phyloP scores from a whole-genome alignment of 1,140 invertebrate genomes.

The Apis laboriosa region DNA sequence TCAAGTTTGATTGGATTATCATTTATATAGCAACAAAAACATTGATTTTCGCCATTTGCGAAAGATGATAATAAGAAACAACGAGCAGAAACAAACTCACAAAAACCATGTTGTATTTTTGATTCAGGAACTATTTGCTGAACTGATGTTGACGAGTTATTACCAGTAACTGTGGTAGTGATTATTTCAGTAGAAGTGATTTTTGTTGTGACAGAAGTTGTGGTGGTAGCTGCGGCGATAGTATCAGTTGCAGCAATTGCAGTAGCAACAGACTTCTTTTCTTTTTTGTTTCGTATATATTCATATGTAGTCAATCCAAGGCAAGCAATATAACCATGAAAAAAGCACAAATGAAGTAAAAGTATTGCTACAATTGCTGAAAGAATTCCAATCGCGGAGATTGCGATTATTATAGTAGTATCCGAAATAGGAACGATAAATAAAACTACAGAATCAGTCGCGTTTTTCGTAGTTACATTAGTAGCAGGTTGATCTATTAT shows the following conservation, averaged over 20 bases:
- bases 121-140: background rate
- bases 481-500: background rate
- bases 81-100: background rate
- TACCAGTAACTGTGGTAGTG: background rate
- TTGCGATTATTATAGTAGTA: conserved; percentile 84
- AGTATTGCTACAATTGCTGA: conserved; percentile 89
- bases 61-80: background rate
- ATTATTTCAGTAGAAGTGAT: background rate
- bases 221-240: background rate
- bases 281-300: conserved; percentile 87
- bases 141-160: background rate
- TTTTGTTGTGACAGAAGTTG: background rate
- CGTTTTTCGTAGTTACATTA: conserved; percentile 71
- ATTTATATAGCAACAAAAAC: conserved; percentile 2
- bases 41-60: background rate
- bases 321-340: conserved; percentile 93
- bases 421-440: conserved; percentile 80
- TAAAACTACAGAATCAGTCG: conserved; percentile 75
- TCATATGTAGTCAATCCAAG: conserved; percentile 94
- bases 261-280: conserved; percentile 39
- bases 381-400: conserved; percentile 85
- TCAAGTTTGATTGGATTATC: background rate
- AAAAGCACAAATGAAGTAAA: conserved; percentile 93
- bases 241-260: background rate
- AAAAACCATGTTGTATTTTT: background rate